A percentile compares a stretch with the other conserved stretches of the same genome.
These are phyloP conservation scores for Heliconius himera DNA, from an alignment of 1,140 invertebrate species.

Conservation along the genomic window DNA sequence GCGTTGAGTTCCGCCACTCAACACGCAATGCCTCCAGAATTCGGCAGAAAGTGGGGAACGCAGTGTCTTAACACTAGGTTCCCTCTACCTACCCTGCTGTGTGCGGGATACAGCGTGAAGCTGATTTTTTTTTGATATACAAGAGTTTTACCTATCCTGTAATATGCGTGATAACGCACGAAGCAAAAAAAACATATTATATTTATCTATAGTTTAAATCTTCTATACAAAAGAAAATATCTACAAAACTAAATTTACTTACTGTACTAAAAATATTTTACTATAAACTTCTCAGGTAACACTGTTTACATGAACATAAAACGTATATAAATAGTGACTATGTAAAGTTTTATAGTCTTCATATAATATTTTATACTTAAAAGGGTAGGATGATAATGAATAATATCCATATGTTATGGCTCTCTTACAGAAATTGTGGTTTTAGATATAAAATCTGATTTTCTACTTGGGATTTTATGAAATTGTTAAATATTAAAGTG, in stretches of 20 bases:
- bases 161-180: too few species aligned
- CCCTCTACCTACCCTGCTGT: too few species aligned
- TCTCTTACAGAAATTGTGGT: not conserved
- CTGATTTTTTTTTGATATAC: too few species aligned
- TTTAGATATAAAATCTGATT: slow-evolving; percentile 2
- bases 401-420: slow-evolving; percentile 35
- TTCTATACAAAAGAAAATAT: not conserved
- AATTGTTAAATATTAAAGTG: not conserved
- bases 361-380: slow-evolving; percentile 15
- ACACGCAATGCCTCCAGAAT: too few species aligned
- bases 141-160: too few species aligned
- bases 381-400: slow-evolving; percentile 16
- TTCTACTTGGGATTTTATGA: not conserved
- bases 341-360: slow-evolving; percentile 25
- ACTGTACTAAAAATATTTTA: not conserved
- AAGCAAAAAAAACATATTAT: too few species aligned
- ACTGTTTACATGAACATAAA: not conserved
- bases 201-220: not conserved
- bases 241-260: not conserved
- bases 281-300: slow-evolving; percentile 7
- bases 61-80: too few species aligned
- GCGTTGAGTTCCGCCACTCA: too few species aligned
- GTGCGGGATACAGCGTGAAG: too few species aligned
- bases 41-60: too few species aligned
- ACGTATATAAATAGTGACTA: slow-evolving; percentile 30